Conservation (phyloP, 2,888 invertebrate genomes). For the Aproaerema taeniolella region DNA sequence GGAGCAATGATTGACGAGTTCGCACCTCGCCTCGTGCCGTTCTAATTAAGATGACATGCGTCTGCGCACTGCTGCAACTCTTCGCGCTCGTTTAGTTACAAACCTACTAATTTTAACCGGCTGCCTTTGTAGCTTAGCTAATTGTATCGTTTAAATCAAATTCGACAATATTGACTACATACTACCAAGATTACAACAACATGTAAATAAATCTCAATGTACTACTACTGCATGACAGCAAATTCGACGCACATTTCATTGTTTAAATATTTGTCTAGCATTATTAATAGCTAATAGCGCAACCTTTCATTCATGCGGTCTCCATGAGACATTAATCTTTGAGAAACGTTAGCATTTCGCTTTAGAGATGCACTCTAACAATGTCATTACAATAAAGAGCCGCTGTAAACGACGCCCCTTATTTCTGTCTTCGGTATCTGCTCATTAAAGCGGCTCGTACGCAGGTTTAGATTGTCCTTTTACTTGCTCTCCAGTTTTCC, state of each 20-base stretch:
- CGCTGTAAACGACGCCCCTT: constrained; percentile 62
- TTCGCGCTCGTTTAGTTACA: constrained; percentile 53
- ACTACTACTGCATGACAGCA: no score
- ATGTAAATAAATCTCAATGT: no score
- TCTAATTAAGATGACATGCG: constrained; percentile 74
- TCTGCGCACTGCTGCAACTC: constrained; percentile 52
- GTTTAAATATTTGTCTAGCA: no score
- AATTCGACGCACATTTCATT: no score
- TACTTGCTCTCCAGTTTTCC: constrained; percentile 58
- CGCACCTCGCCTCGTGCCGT: constrained; percentile 66
- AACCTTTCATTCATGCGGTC: constrained; percentile 20
- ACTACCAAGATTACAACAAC: no score
- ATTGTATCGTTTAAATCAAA: no score
- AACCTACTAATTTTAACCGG: constrained; percentile 40
- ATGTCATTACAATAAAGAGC: constrained; percentile 68
- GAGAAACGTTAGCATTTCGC: constrained; percentile 41
- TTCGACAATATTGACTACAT: no score
- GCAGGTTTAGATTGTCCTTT: constrained; percentile 48
- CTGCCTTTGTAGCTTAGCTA: constrained; percentile 27
- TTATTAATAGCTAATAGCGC: constrained; percentile 21
- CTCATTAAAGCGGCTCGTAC: constrained; percentile 68
- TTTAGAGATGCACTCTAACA: constrained; percentile 57
- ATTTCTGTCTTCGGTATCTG: constrained; percentile 73
- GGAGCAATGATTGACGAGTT: constrained; percentile 74
- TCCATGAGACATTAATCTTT: constrained; percentile 34